Evolutionary conservation across 2,888 invertebrate species (phyloP).

Genomic region (Apotomis betuletana): DNA sequence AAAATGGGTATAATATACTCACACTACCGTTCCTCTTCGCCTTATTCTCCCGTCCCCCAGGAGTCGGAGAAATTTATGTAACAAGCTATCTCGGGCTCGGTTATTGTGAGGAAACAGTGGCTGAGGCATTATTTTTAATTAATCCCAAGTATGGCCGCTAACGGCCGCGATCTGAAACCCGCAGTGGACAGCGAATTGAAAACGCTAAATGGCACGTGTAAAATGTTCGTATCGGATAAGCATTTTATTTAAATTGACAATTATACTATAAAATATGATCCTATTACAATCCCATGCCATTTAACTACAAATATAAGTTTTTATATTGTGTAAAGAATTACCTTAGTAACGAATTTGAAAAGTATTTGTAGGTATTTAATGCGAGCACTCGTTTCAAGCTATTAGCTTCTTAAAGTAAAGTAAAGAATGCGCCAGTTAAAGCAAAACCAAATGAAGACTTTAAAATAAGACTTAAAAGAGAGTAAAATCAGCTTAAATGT

Average conservation of each 20-base stretch:
- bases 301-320: not conserved
- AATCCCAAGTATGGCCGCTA: slow-evolving; percentile 74
- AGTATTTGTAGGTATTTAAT: too few relatives aligned
- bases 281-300: not conserved
- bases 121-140: slow-evolving; percentile 81
- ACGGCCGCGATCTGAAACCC: slow-evolving; percentile 58
- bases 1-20: slow-evolving; percentile 84
- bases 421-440: not conserved
- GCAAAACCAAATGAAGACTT: too few relatives aligned
- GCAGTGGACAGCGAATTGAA: slow-evolving; percentile 27
- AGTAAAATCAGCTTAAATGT: slow-evolving; percentile 10
- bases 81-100: slow-evolving; percentile 81
- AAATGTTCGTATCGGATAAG: slow-evolving; percentile 6
- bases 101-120: slow-evolving; percentile 80
- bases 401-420: not conserved
- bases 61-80: slow-evolving; percentile 82
- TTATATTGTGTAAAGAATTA: too few relatives aligned
- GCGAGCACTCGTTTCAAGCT: too few relatives aligned
- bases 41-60: slow-evolving; percentile 80
- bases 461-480: not conserved
- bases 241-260: not conserved
- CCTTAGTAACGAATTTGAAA: too few relatives aligned
- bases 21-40: slow-evolving; percentile 78
- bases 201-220: slow-evolving; percentile 18
- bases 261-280: not conserved